Percentiles rank a stretch among this genome's conserved stretches.
Evolutionary conservation across 53 echinoderm and acorn worm genomes (phyloP).

Genomic region (Astropecten irregularis): DNA sequence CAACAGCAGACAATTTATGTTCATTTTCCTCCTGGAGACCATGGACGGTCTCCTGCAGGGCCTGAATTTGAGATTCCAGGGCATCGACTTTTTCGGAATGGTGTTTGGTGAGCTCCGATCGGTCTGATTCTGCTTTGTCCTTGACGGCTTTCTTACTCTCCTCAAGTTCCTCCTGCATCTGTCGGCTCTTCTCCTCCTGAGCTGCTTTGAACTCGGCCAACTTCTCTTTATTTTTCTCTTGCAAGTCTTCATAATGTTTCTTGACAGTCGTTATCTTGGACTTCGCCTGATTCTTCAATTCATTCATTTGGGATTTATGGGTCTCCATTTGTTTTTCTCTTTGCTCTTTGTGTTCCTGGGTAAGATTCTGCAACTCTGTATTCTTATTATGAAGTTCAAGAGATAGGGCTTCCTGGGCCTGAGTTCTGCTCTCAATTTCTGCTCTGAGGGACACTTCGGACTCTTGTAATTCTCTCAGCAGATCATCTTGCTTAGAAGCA

Average conservation of each 20-base stretch:
- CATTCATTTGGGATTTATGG: conserved; percentile 57
- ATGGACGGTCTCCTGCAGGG: conserved; percentile 27
- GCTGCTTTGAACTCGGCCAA: conserved; percentile 47
- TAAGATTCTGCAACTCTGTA: conserved; percentile 55
- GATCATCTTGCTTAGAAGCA: conserved; percentile 17
- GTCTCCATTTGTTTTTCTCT: conserved; percentile 56
- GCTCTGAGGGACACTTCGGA: conserved; percentile 37
- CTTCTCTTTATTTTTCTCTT: conserved; percentile 40
- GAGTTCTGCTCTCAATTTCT: conserved; percentile 22
- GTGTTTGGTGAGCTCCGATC: conserved; percentile 21
- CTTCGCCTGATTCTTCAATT: conserved; percentile 74
- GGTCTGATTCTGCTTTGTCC: conserved; percentile 35
- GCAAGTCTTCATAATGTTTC: conserved; percentile 64
- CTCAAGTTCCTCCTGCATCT: conserved; percentile 66
- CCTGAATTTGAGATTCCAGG: conserved; percentile 41
- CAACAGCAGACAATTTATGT: conserved; percentile 35
- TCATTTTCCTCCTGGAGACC: conserved; percentile 55
- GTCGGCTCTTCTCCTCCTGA: conserved; percentile 47
- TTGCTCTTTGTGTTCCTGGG: conserved; percentile 45
- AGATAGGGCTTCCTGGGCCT: conserved; percentile 15
- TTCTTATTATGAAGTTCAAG: conserved; percentile 31
- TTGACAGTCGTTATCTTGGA: conserved; percentile 65
- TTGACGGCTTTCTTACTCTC: conserved; percentile 37
- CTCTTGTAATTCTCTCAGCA: conserved; percentile 31
- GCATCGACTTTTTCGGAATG: conserved; percentile 37